Evolutionary conservation across 2,888 invertebrate species (phyloP), one percentile per base, ranked within the genome.

Genomic region (Drosophila mimetica): DNA sequence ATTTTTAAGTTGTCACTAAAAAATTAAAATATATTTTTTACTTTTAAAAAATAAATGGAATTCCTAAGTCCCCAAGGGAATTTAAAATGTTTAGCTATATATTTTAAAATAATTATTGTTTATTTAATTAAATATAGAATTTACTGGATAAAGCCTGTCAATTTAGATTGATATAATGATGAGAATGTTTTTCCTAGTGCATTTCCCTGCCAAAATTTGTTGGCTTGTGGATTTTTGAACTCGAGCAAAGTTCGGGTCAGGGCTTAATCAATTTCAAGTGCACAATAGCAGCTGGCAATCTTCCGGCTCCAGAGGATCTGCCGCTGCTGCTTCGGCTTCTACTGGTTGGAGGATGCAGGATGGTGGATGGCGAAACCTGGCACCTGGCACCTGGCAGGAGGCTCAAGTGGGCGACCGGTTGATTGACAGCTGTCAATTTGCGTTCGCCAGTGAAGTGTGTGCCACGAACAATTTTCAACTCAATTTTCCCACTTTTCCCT

Each of bases 401-500:
- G 47, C 41, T 57, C 48, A 28, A 60, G 58, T 52, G 41, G 34
- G 22, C 42, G 47, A 39, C 48, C 46, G 28, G 52, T 53, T 84
- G 84, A 82, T 75, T 76, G 86, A 75, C 79, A 79, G 79, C 79
- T 82, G 79, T 79, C 85, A 81, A 76, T 86, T 84, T 73, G 70
- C 76, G 61, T 79, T 74, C 71, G 61, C 39, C 67, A 41, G 61
- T 51, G 50, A 48, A 59, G 67, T 42, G 75, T 66, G 52, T 53
- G 63, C 46, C 70, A 14, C 25, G 39, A 64, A 63, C 61, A 58
- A 55, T 50, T 55, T 71, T 39, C 59, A 66, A 55, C 32, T 51
- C 46, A 66, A 53, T 55, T 55, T 55, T 54, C 42, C 30, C 30
- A 30, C 30, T 55, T 55, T 22, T 48, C 16, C 25, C 37, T 16